Evolutionary conservation across 2,113 vertebrate genomes (phyloP).

Genomic region (Gallinago undulata): DNA sequence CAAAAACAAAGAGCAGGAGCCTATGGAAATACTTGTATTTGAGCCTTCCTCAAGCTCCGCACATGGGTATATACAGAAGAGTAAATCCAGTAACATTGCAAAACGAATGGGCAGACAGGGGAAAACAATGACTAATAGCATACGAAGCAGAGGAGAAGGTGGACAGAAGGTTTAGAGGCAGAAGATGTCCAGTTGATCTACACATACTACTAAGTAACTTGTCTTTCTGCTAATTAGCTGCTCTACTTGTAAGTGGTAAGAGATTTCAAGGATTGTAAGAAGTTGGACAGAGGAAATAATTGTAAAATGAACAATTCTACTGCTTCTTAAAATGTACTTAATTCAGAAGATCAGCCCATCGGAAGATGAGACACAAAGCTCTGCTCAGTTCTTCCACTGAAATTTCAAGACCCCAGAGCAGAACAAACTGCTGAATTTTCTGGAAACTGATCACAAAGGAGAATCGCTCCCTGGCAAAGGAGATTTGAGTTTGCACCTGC

Average conservation of each 20-base stretch:
- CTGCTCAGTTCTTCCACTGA: background rate
- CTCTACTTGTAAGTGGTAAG: background rate
- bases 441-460: background rate
- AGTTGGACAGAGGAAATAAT: background rate
- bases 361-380: background rate
- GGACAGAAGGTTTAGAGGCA: background rate
- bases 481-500: background rate
- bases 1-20: no score
- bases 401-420: background rate
- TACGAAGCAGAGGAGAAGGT: background rate
- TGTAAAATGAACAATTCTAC: background rate
- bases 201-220: background rate
- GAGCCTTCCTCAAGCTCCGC: background rate
- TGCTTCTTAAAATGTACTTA: background rate
- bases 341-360: background rate
- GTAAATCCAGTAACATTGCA: background rate
- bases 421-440: background rate
- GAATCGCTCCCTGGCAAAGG: background rate
- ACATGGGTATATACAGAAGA: background rate
- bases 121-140: background rate
- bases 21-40: background rate
- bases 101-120: background rate
- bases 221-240: background rate
- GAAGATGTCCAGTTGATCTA: background rate
- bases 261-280: background rate